A percentile compares a stretch with the other conserved stretches of the same genome.
These are phyloP conservation scores for Xiphophorus birchmanni DNA, from an alignment of 2,797 vertebrate species.

Conservation along the genomic window DNA sequence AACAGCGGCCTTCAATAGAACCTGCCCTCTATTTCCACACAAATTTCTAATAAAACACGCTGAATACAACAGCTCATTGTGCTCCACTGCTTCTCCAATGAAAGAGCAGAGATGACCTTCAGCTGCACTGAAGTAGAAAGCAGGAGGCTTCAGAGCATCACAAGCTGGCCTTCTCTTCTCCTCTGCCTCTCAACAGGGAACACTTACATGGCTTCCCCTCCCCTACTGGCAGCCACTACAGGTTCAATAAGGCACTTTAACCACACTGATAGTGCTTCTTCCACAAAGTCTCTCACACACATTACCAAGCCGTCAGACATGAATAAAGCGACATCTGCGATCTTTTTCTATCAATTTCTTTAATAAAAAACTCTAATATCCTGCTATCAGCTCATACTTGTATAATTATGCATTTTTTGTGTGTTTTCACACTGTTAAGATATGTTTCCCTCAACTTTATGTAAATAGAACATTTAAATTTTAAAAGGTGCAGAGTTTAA, in stretches of 20 bases:
- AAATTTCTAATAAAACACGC: not conserved
- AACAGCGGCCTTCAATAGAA: not conserved
- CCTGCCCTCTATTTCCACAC: not conserved
- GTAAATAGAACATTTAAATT: not conserved
- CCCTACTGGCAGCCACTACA: not conserved
- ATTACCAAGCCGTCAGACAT: not conserved
- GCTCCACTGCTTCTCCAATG: not conserved
- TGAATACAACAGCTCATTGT: not conserved
- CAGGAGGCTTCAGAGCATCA: not conserved
- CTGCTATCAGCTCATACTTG: not conserved
- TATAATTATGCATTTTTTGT: not conserved
- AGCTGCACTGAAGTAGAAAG: constrained; percentile 4
- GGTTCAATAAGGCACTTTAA: not conserved
- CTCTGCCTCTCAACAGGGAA: constrained; percentile 2
- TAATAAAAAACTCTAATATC: not conserved
- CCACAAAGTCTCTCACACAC: not conserved
- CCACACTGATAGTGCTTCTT: not conserved
- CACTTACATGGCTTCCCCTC: not conserved
- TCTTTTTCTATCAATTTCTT: not conserved
- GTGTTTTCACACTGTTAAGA: not conserved
- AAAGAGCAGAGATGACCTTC: not conserved
- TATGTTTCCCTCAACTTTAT: not conserved
- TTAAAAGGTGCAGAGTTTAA: not conserved
- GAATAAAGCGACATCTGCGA: not conserved
- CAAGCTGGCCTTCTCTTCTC: not conserved